Base-by-base conservation (phyloP, 2,888 invertebrate species). In the Xestia ashworthii region DNA sequence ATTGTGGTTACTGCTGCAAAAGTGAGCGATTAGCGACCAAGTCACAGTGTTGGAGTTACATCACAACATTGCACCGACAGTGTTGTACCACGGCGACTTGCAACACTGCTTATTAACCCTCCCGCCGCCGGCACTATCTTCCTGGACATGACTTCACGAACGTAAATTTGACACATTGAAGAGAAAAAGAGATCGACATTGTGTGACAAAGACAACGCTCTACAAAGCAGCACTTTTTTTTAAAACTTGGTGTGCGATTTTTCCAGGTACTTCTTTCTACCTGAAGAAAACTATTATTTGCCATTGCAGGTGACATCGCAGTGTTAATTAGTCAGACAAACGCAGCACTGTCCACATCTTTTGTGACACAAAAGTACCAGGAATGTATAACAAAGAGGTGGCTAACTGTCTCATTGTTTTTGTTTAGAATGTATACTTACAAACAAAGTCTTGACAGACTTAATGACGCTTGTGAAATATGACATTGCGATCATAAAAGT, bases 51-150 rank as follows among this genome's bases (percentile, higher is more conserved):
- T 81, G 44, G 69, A 41, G 85, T 94, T 94, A 94, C 94, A 82
- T 94, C 92, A 94, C 77, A 38, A 53, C 74, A 88, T 92, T 92
- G 92, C 94, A 91, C 92, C 91, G 91, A 53, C 65, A 68, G 53
- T 87, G 81, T 82, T 90, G 90, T 89, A 91, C 84, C 92, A 90
- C 91, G 91, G 92, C 92, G 84, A 78, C 83, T 93, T 94, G 92
- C 93, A 88, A 93, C 92, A 89, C 83, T 84, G 88, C 89, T 87
- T 91, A 90, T 89, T 92, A 90, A 81, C 87, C 89, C 87, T 80
- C 84, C 80, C 72, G 25, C 80, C 72, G 25, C 71, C 74, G 65
- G 44, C 76, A 71, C 73, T 73, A 81, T 84, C 81, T 87, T 87
- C 87, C 88, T 87, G 83, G 76, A 81, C 78, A 80, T 58, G 48